A percentile compares a stretch with the other conserved stretches of the same genome.
These are phyloP conservation scores for Falco columbarius DNA, from an alignment of 2,797 vertebrate genomes.

Conservation along the genomic window DNA sequence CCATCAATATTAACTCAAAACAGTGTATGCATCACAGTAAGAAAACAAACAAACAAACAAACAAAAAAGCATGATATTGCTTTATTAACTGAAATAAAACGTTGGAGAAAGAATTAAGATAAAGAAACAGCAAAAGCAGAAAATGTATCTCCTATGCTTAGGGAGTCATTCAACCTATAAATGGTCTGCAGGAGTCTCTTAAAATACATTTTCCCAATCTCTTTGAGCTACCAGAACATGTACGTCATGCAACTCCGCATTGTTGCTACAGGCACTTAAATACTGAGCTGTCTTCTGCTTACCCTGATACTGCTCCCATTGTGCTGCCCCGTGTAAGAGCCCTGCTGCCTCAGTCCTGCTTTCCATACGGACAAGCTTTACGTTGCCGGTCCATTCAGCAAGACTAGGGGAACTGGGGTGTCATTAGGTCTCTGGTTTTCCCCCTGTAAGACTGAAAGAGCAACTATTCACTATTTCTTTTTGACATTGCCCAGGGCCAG, in stretches of 20 bases:
- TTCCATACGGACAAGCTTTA: neutral
- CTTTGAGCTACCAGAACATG: neutral
- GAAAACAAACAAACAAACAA: neutral
- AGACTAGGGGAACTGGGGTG: neutral
- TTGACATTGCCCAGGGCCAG: neutral
- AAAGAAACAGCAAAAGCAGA: neutral
- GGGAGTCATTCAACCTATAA: neutral
- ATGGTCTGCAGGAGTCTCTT: neutral
- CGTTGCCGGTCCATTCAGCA: neutral
- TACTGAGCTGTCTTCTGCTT: neutral
- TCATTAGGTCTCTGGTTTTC: neutral
- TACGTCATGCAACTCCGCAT: accelerated
- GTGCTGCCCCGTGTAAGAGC: neutral
- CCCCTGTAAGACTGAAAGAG: neutral
- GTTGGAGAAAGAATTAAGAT: neutral
- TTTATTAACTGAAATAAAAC: neutral
- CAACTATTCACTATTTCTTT: neutral
- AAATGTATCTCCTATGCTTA: neutral
- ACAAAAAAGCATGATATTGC: accelerated
- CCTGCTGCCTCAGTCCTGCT: neutral
- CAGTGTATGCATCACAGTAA: accelerated
- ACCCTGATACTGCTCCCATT: neutral
- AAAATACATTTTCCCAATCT: neutral
- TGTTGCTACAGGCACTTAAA: neutral
- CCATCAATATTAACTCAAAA: neutral